Conservation (phyloP, 2,888 invertebrate species). For the Orthonevra nobilis region DNA sequence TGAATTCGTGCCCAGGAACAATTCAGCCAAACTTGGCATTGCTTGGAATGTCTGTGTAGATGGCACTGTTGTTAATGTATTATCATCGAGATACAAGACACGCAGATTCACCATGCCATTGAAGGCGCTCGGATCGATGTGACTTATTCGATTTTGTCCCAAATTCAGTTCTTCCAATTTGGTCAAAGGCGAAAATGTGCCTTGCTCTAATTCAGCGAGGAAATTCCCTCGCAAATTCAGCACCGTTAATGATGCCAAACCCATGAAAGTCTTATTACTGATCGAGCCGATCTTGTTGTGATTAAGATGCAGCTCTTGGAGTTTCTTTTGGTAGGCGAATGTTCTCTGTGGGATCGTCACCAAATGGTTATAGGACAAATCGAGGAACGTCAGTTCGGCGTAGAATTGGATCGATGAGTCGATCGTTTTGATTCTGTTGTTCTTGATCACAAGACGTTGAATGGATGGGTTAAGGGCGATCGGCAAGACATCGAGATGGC, state of each 20-base stretch:
- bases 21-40: constrained; percentile 89
- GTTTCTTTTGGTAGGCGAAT: constrained; percentile 89
- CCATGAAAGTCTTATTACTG: constrained; percentile 89
- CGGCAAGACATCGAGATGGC: constrained; percentile 92
- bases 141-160: constrained; percentile 91
- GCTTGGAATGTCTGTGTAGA: constrained; percentile 85
- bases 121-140: constrained; percentile 89
- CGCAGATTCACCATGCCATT: constrained; percentile 88
- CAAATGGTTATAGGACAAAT: constrained; percentile 91
- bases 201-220: constrained; percentile 88
- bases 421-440: constrained; percentile 92
- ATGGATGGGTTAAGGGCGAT: constrained; percentile 95
- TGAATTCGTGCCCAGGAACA: constrained; percentile 91
- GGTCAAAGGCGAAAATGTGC: constrained; percentile 87
- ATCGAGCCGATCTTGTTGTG: constrained; percentile 92
- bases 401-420: constrained; percentile 95
- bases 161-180: constrained; percentile 92
- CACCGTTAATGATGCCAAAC: constrained; percentile 88
- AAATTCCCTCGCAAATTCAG: constrained; percentile 91
- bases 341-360: constrained; percentile 90
- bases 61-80: constrained; percentile 89
- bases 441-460: constrained; percentile 90
- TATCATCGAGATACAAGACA: constrained; percentile 91
- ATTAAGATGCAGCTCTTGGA: constrained; percentile 90
- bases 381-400: constrained; percentile 90